These are phyloP conservation scores for Nasonovia ribisnigri DNA, from an alignment of 2,888 invertebrate genomes.

Conservation along the genomic window DNA sequence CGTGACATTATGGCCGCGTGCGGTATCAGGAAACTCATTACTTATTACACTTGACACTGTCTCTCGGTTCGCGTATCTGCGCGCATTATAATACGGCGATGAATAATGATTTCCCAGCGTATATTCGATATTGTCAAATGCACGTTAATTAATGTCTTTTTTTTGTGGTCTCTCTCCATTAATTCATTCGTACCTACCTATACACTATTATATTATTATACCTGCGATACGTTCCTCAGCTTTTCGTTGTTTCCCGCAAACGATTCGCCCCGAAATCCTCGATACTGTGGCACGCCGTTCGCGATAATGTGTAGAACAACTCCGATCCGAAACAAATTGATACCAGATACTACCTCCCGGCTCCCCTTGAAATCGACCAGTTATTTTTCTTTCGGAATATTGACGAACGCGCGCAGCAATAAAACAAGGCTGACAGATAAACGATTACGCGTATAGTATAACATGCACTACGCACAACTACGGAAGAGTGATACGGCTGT, in stretches of 20 bases:
- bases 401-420: not conserved
- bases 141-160: not conserved
- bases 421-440: not conserved
- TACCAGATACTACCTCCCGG: not conserved
- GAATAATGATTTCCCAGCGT: not conserved
- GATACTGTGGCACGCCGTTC: not conserved
- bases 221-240: not conserved
- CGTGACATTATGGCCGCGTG: not conserved
- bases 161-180: not conserved
- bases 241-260: not conserved
- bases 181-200: not conserved
- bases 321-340: not conserved
- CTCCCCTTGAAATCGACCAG: not conserved
- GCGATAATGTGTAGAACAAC: not conserved
- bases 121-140: slow-evolving; percentile 10
- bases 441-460: not conserved
- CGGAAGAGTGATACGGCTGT: not conserved
- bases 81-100: not conserved
- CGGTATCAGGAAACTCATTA: slow-evolving; percentile 31
- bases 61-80: not conserved
- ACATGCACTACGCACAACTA: not conserved
- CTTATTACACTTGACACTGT: slow-evolving; percentile 32
- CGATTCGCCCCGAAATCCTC: not conserved
- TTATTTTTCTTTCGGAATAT: not conserved
- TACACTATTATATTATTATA: not conserved